These are phyloP conservation scores for Neopipo cinnamomea DNA, from an alignment of 2,113 vertebrate genomes.

Conservation along the genomic window DNA sequence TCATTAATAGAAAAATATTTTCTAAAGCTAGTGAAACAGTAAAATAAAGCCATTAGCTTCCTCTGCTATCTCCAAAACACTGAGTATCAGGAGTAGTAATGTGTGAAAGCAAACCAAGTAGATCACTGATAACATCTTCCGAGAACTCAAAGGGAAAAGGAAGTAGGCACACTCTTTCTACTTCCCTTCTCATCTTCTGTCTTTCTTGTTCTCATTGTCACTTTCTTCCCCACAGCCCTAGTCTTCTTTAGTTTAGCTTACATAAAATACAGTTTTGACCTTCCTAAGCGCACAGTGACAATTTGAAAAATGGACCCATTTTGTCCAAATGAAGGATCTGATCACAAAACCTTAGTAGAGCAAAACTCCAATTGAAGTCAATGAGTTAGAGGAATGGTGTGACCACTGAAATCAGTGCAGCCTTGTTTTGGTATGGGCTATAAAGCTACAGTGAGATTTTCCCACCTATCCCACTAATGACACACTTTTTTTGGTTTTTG, in stretches of 20 bases:
- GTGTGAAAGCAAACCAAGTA: not conserved
- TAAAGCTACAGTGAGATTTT: not conserved
- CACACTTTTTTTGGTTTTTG: not conserved
- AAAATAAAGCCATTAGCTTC: not conserved
- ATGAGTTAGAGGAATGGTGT: not conserved
- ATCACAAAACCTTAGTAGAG: not conserved
- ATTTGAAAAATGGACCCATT: constrained; percentile 18
- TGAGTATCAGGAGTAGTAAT: not conserved
- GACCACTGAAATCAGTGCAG: not conserved
- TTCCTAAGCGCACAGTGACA: not conserved
- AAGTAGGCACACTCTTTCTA: not conserved
- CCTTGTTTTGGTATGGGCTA: not conserved
- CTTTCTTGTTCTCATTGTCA: not conserved
- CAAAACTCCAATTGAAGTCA: not conserved
- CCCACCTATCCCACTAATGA: not conserved
- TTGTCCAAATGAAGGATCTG: not conserved
- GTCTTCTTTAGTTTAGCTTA: not conserved
- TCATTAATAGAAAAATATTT: not conserved
- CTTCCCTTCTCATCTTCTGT: not conserved
- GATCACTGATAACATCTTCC: not conserved
- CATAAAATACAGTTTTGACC: not conserved
- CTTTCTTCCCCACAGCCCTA: not conserved
- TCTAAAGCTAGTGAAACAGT: not conserved
- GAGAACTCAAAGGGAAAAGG: not conserved
- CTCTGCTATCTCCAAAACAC: not conserved